Percentiles rank a stretch among this genome's conserved stretches.
These are phyloP conservation scores for Synergus umbraculus DNA, from an alignment of 2,888 invertebrate genomes.

Conservation along the genomic window DNA sequence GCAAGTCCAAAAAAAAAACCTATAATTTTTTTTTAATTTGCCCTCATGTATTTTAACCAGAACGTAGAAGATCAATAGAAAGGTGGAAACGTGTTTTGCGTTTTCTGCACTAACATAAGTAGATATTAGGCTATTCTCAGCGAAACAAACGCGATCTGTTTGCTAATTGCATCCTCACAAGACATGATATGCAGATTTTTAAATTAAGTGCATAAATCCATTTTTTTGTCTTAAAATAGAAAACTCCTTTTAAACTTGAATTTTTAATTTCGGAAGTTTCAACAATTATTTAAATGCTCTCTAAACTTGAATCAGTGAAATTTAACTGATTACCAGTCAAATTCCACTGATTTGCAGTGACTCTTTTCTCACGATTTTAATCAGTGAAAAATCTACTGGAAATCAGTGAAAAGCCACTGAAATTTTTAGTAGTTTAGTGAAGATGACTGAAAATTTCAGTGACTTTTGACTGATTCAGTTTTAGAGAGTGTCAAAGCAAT, in stretches of 20 bases:
- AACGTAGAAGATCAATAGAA: conserved; percentile 23
- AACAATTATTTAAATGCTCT: too few relatives aligned
- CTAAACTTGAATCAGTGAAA: too few relatives aligned
- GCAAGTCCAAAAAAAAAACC: neutral
- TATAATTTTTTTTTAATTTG: neutral
- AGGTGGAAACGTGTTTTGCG: conserved; percentile 16
- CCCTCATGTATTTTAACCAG: neutral
- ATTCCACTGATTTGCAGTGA: too few relatives aligned
- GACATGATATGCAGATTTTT: conserved; percentile 48
- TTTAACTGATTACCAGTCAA: too few relatives aligned
- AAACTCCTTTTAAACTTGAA: neutral
- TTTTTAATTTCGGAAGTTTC: neutral
- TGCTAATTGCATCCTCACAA: conserved; percentile 55
- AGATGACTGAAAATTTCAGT: too few relatives aligned
- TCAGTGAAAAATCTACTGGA: too few relatives aligned
- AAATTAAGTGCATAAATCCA: conserved; percentile 49
- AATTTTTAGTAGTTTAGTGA: too few relatives aligned
- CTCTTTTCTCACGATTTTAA: too few relatives aligned
- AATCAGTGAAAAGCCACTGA: too few relatives aligned
- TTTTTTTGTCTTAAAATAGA: neutral
- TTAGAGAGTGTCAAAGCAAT: too few relatives aligned
- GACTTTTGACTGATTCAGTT: too few relatives aligned
- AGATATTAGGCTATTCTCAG: conserved; percentile 41
- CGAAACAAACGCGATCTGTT: conserved; percentile 56
- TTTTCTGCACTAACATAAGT: conserved; percentile 22